Evolutionary conservation across 2,888 invertebrate species (phyloP), one percentile per base, ranked within the genome.

Genomic region (Argyresthia albistria): DNA sequence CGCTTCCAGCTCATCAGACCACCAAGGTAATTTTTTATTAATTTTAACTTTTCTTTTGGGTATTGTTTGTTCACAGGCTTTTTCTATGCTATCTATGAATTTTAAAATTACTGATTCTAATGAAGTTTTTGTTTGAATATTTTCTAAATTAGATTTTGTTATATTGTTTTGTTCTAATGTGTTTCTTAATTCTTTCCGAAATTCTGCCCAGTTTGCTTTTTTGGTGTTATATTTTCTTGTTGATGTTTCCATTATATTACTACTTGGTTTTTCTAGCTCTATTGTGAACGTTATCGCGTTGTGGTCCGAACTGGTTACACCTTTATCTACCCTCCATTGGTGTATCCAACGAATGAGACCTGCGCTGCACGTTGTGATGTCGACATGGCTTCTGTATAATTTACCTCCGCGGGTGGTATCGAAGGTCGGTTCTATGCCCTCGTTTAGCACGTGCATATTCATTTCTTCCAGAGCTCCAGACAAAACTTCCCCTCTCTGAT

Each of bases 151-250:
- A 12, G 50, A 10, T 2, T 11, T 35, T 12, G 37, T 46, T 1
- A 54, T 51, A 11, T 42, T 39, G 10, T 46, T 15, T 42, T 54
- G 43, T 8, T 11, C 14, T 10, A 51, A 11, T 42, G 8, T 4
- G 7, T 35, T 25, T 11, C 8, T 7, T 4, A 48, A 14, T 8
- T 3, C 3, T 8, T 7, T 14, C 16, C 35, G 6, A 25, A 54
- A 54, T 8, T 25, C 4, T 35, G 0, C 10, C 54, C 54, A 54
- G n/a, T 52, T 49, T 36, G 39, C 52, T 25, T 60, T 61, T 47
- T 57, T 60, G 8, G 59, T 59, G 53, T 61, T 59, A 37, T 58
- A 8, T 54, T 12, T 58, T 55, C 12, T 58, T 59, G 8, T 61
- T 52, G 11, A 16, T 46, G 14, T 12, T 1, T n/a, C 10, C 9